These are phyloP conservation scores for Calypte anna DNA, from an alignment of 2,113 vertebrate genomes.

Conservation along the genomic window DNA sequence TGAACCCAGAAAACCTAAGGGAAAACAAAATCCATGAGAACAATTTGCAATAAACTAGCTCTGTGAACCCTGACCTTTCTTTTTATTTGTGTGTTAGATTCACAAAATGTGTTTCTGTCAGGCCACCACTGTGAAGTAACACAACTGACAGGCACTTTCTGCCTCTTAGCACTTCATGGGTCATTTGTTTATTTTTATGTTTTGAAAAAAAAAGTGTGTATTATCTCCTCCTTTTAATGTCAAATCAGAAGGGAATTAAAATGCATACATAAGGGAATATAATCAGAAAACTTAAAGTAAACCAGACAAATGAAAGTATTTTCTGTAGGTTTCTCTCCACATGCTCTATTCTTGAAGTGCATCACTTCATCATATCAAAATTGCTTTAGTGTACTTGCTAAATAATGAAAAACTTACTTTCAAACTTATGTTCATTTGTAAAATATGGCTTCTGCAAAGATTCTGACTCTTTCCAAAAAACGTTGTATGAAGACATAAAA, in stretches of 20 bases:
- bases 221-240: slow-evolving; percentile 70
- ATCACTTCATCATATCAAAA: neutral
- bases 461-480: neutral
- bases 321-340: neutral
- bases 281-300: slow-evolving; percentile 8
- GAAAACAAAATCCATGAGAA: slow-evolving; percentile 89
- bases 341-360: neutral
- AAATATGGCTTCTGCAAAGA: neutral
- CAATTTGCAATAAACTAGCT: slow-evolving; percentile 86
- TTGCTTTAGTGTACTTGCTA: neutral
- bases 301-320: neutral
- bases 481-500: neutral
- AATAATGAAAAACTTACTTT: neutral
- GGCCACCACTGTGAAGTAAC: slow-evolving; percentile 86
- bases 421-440: neutral
- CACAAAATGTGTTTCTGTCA: slow-evolving; percentile 94
- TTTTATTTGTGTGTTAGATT: slow-evolving; percentile 88
- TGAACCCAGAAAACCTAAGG: slow-evolving; percentile 99
- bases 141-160: slow-evolving; percentile 94
- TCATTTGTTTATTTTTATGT: slow-evolving; percentile 82
- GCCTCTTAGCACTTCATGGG: slow-evolving; percentile 84
- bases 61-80: slow-evolving; percentile 88
- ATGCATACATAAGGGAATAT: slow-evolving; percentile 11
- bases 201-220: slow-evolving; percentile 67
- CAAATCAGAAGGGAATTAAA: slow-evolving; percentile 39